Base-by-base conservation (phyloP, 64 coral and sea anemone species). In the Stylophora pistillata region DNA sequence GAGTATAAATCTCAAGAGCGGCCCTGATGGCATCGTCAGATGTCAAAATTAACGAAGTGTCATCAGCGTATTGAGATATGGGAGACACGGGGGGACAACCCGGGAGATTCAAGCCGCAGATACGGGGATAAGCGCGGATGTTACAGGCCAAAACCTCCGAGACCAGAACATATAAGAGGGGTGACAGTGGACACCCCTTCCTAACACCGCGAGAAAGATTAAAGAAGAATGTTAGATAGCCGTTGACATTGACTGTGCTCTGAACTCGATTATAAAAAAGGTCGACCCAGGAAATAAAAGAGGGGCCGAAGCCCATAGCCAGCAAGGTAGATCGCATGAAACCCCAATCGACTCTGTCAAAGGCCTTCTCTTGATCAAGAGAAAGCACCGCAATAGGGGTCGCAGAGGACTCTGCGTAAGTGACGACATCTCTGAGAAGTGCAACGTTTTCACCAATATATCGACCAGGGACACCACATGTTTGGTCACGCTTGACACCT, bases 311-410 rank as follows among this genome's bases (percentile, higher is more conserved):
- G 15, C 55, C 78, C 57, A 80, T 21, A 2, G 29, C 15, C 2
- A 0, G 2, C 1, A 74, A 13, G 14, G 30, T 33, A 0, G 2
- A 4, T 1, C 29, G 6, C 14, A 74, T 17, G 13, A 74, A 74
- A 41, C 0, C 5, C 72, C 72, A 90, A 2, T 94, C 88, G 0
- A 90, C 93, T 0, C 88, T 13, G 25, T 94, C 85, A 15, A 93
- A 93, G 10, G 85, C 91, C 6, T 88, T 93, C 56, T 94, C 79
- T 30, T 94, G 87, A 54, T 90, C 82, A 1, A 94, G 9, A 5
- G 83, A 74, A 4, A 86, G 30, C 0, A 73, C 18, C 2, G 86
- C 91, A 0, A 60, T 25, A 21, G 86, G 71, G 20, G 18, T 30
- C 3, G 55, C 55, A 16, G 73, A 60, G 17, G 31, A 28, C 0